phyloP scores from a whole-genome alignment of 2,797 vertebrate genomes.

The Prunella strophiata region DNA sequence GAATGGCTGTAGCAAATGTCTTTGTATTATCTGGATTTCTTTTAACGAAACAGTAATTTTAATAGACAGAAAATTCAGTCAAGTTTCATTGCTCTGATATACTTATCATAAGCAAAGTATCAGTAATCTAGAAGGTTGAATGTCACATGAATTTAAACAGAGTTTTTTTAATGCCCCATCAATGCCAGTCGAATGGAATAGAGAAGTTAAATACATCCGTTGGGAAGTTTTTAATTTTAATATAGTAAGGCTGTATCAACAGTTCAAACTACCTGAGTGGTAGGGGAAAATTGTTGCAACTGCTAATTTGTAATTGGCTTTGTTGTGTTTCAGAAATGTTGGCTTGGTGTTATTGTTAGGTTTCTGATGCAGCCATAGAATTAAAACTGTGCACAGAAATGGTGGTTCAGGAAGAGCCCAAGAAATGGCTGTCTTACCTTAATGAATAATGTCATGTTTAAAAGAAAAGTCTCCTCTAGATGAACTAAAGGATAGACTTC shows the following conservation, averaged over 20 bases:
- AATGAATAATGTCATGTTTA: background rate
- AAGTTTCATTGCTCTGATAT: background rate
- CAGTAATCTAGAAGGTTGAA: background rate
- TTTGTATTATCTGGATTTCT: background rate
- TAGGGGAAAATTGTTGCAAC: background rate
- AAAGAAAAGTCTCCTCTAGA: background rate
- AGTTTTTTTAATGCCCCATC: fast-evolving
- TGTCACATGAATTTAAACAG: background rate
- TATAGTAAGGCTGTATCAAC: background rate
- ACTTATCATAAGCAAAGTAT: background rate
- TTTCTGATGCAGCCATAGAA: background rate
- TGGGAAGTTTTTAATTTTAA: background rate
- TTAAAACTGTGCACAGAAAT: background rate
- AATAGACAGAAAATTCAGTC: background rate
- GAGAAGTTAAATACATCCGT: background rate
- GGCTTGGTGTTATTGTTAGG: background rate
- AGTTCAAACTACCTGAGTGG: background rate
- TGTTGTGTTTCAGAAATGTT: background rate
- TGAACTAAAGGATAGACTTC: background rate
- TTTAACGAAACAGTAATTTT: background rate
- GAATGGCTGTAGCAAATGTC: background rate
- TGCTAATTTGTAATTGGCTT: background rate
- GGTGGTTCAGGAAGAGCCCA: background rate
- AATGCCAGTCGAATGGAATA: background rate
- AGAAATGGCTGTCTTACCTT: background rate